Conservation (phyloP, 2,888 invertebrate genomes). For the Chloromyia formosa region DNA sequence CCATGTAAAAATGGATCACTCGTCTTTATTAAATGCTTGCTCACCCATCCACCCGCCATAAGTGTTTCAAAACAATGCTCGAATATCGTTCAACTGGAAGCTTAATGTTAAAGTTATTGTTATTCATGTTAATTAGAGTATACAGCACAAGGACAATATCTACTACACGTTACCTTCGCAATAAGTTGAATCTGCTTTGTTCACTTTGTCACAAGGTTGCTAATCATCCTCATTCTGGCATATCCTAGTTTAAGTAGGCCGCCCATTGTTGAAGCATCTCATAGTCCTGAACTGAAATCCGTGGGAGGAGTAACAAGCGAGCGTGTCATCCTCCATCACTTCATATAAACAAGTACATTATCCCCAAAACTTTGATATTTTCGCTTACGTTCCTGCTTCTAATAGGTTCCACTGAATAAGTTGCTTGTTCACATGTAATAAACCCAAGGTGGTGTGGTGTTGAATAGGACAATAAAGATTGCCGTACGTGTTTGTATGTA, state of each 20-base stretch:
- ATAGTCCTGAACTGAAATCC: background rate
- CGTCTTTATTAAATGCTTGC: too few relatives aligned
- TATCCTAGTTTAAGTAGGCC: background rate
- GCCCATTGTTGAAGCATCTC: background rate
- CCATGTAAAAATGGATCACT: too few relatives aligned
- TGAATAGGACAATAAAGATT: constrained; percentile 11
- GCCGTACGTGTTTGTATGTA: too few relatives aligned
- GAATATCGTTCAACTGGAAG: constrained; percentile 11
- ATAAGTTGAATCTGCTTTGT: constrained; percentile 44
- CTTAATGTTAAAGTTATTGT: constrained; percentile 44
- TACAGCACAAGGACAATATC: constrained; percentile 46
- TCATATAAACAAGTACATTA: constrained; percentile 27
- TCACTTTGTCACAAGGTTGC: constrained; percentile 43
- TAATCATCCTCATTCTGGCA: constrained; percentile 39
- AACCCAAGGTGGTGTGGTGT: constrained; percentile 49
- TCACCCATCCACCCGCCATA: too few relatives aligned
- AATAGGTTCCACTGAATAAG: constrained; percentile 49
- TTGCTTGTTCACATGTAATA: constrained; percentile 50
- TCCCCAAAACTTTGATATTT: constrained; percentile 33
- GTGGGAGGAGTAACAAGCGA: background rate
- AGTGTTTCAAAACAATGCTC: background rate
- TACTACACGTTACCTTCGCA: constrained; percentile 45
- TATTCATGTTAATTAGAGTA: constrained; percentile 50
- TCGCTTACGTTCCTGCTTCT: constrained; percentile 45
- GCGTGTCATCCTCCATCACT: constrained; percentile 3